A percentile compares a stretch with the other conserved stretches of the same genome.
Evolutionary conservation across 2,888 invertebrate species (phyloP).

Genomic region (Deroplatys truncata): DNA sequence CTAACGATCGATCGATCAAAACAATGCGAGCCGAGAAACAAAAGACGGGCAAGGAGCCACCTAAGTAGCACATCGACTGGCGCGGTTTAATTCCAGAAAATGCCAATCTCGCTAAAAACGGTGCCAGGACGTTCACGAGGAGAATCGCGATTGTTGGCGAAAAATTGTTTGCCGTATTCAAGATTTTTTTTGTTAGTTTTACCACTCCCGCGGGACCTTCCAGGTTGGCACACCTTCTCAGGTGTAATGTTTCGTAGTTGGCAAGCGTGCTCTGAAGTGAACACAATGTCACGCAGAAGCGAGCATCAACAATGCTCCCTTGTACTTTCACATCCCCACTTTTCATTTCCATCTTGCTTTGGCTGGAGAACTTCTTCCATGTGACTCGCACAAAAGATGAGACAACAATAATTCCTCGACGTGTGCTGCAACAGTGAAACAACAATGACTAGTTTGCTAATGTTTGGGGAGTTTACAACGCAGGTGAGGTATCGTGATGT

Average conservation of each 20-base stretch:
- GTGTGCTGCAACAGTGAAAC: not conserved
- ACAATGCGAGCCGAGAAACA: conserved; percentile 6
- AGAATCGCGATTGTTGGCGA: not conserved
- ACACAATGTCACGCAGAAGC: not conserved
- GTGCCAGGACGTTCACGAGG: not conserved
- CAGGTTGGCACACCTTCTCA: not conserved
- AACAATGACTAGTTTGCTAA: too few relatives aligned
- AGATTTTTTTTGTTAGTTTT: not conserved
- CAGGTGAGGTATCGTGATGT: too few relatives aligned
- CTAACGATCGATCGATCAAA: not conserved
- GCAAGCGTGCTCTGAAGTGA: not conserved
- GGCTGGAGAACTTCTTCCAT: not conserved
- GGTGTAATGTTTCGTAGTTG: not conserved
- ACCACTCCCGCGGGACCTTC: not conserved
- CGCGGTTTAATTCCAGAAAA: not conserved
- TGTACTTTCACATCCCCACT: not conserved
- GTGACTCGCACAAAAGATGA: not conserved
- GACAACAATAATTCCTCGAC: not conserved
- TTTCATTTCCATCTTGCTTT: not conserved
- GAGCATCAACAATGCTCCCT: not conserved
- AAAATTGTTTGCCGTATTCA: not conserved
- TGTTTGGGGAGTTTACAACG: too few relatives aligned
- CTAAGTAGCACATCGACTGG: conserved; percentile 5
- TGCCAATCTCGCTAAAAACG: conserved; percentile 9
- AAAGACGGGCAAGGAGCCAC: not conserved